These are phyloP conservation scores for Tylochromis polylepis DNA, from an alignment of 2,113 vertebrate species.

Conservation along the genomic window DNA sequence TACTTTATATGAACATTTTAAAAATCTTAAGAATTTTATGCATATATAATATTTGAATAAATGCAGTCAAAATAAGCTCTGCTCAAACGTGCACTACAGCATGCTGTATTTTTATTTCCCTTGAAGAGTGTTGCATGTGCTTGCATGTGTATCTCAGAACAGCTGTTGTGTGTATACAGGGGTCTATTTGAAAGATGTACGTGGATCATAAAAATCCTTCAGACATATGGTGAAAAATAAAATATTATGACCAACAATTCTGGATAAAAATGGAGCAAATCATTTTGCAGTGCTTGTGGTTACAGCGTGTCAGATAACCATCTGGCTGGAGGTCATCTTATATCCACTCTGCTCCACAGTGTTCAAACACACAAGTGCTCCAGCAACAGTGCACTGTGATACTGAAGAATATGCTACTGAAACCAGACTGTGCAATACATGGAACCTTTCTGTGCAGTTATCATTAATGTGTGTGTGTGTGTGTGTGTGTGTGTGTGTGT, in stretches of 20 bases:
- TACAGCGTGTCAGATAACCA: constrained; percentile 10
- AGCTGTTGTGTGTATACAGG: neutral
- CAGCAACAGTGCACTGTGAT: neutral
- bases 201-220: neutral
- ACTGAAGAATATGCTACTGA: neutral
- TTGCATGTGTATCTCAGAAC: neutral
- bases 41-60: neutral
- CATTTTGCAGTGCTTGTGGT: neutral
- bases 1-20: neutral
- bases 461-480: neutral
- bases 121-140: neutral
- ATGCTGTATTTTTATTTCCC: neutral
- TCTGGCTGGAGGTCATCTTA: constrained; percentile 30
- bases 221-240: neutral
- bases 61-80: neutral
- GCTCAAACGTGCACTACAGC: neutral
- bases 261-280: neutral
- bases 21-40: neutral
- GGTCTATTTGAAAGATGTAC: neutral
- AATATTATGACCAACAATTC: neutral
- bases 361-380: neutral
- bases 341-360: neutral
- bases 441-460: neutral
- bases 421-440: neutral
- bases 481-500: neutral